Percentiles rank a stretch among this genome's conserved stretches.
phyloP scores from a whole-genome alignment of 2,113 vertebrate species.

The Rhadina sibilatrix region DNA sequence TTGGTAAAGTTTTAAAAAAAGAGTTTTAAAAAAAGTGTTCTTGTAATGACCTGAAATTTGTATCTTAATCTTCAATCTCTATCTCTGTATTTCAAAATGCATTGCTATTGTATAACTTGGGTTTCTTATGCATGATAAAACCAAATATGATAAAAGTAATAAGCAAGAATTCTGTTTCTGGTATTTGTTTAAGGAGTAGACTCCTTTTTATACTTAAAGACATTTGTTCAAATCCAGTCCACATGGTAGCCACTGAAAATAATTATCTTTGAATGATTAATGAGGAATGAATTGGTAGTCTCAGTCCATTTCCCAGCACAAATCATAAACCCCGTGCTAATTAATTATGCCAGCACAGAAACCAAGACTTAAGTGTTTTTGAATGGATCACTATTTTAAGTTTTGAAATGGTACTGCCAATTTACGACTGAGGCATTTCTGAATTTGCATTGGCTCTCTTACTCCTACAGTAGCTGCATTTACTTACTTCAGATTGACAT shows the following conservation, averaged over 20 bases:
- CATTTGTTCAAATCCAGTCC: background rate
- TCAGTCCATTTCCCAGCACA: background rate
- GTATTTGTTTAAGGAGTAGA: background rate
- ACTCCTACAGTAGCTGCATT: background rate
- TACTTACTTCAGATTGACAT: background rate
- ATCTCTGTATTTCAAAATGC: background rate
- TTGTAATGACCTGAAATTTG: background rate
- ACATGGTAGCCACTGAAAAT: background rate
- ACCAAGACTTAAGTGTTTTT: background rate
- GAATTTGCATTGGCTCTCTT: background rate
- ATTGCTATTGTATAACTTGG: background rate
- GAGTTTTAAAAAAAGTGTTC: background rate
- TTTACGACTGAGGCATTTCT: background rate
- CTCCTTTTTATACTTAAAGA: background rate
- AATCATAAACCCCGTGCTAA: background rate
- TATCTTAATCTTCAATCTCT: background rate
- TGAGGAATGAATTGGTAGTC: background rate
- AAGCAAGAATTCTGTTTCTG: background rate
- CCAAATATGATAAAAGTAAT: background rate
- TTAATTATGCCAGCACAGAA: background rate
- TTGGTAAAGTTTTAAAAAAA: background rate
- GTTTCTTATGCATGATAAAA: background rate
- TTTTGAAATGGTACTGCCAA: background rate
- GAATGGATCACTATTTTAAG: background rate
- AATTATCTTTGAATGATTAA: background rate